These are phyloP conservation scores for Rhagologus leucostigma DNA, from an alignment of 2,113 vertebrate genomes.

Conservation along the genomic window DNA sequence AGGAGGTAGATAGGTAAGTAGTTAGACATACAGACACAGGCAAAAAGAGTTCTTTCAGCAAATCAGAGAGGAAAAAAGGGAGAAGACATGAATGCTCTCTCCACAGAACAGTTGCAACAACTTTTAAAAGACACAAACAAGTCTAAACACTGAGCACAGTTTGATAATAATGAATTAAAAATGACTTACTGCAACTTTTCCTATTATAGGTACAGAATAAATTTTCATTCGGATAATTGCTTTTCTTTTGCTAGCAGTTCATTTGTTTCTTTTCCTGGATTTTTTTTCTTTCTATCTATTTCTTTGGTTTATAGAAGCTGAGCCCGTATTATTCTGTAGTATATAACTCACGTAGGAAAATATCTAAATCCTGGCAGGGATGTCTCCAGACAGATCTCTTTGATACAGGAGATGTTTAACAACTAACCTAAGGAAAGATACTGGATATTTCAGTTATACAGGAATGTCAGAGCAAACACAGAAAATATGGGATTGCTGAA, in stretches of 20 bases:
- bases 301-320: background rate
- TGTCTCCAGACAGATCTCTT: background rate
- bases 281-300: background rate
- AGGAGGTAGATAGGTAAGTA: background rate
- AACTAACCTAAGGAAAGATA: background rate
- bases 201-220: background rate
- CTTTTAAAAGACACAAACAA: background rate
- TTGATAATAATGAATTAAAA: background rate
- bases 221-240: background rate
- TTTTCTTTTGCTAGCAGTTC: background rate
- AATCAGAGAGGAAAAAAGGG: background rate
- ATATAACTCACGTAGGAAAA: background rate
- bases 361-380: background rate
- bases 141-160: background rate
- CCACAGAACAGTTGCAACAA: background rate
- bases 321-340: background rate
- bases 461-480: background rate
- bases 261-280: background rate
- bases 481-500: rapidly evolving
- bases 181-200: background rate
- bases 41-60: background rate
- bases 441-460: background rate
- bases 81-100: background rate
- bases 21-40: background rate
- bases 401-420: background rate